These are phyloP conservation scores for Pyrocephalus nanus DNA, from an alignment of 2,797 vertebrate species.

Conservation along the genomic window DNA sequence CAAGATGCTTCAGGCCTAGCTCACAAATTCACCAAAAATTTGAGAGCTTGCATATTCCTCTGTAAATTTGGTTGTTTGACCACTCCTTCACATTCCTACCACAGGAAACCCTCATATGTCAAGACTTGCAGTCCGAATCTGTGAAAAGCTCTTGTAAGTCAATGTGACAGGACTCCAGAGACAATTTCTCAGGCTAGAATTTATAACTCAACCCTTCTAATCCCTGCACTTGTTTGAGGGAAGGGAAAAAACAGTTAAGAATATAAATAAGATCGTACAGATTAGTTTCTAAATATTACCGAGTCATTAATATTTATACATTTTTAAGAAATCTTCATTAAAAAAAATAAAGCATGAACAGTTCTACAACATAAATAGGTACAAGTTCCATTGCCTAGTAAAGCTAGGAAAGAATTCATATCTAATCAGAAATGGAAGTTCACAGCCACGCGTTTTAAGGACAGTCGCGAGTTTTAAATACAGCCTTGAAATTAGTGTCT, in stretches of 20 bases:
- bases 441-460: background rate
- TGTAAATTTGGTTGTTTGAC: background rate
- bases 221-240: background rate
- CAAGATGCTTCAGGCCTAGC: background rate
- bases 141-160: background rate
- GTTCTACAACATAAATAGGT: background rate
- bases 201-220: background rate
- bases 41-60: background rate
- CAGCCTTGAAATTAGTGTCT: background rate
- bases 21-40: background rate
- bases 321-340: background rate
- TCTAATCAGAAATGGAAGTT: background rate
- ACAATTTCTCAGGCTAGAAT: background rate
- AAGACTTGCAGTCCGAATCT: fast-evolving
- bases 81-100: background rate
- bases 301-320: background rate
- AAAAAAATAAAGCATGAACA: background rate
- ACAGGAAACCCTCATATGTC: background rate
- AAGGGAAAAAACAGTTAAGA: background rate
- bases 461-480: background rate
- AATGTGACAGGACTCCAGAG: background rate
- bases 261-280: background rate
- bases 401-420: background rate
- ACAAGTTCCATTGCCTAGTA: background rate
- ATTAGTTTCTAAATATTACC: background rate